These are phyloP conservation scores for Scaptomyza montana DNA, from an alignment of 1,140 invertebrate species.

Conservation along the genomic window DNA sequence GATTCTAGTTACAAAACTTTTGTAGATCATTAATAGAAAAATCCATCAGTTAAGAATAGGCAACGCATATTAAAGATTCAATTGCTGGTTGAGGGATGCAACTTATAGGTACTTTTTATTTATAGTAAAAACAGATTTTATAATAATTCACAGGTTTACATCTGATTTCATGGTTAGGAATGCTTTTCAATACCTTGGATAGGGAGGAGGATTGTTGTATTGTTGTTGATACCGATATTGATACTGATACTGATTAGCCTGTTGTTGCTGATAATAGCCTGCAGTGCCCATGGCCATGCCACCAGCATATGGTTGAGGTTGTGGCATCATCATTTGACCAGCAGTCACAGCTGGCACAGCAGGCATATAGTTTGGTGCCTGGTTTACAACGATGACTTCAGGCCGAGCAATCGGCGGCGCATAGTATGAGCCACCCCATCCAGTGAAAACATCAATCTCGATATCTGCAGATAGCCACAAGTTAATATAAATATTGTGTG, in stretches of 20 bases:
- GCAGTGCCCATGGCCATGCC: conserved; percentile 42
- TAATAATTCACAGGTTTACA: conserved; percentile 2
- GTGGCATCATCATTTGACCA: conserved; percentile 47
- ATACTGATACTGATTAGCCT: conserved; percentile 47
- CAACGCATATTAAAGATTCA: no score
- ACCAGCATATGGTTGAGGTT: conserved; percentile 54
- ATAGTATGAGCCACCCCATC: conserved; percentile 71
- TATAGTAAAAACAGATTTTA: conserved; percentile 1
- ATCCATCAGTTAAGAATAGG: no score
- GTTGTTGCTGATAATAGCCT: conserved; percentile 68
- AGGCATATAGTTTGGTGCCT: conserved; percentile 47
- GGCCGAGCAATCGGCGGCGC: conserved; percentile 63
- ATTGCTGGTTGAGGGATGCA: not conserved
- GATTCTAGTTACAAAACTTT: no score
- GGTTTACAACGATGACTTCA: conserved; percentile 66
- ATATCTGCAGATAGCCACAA: conserved; percentile 41
- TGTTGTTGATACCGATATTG: conserved; percentile 44
- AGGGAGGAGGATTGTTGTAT: conserved; percentile 57
- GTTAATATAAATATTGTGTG: no score
- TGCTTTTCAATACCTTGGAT: conserved; percentile 55
- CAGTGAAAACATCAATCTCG: conserved; percentile 78
- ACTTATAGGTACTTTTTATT: conserved; percentile 12
- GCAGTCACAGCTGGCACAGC: conserved; percentile 22
- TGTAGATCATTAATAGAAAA: no score
- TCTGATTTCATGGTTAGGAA: not conserved